Evolutionary conservation across 2,888 invertebrate genomes (phyloP).

Genomic region (Bellardia bayeri): DNA sequence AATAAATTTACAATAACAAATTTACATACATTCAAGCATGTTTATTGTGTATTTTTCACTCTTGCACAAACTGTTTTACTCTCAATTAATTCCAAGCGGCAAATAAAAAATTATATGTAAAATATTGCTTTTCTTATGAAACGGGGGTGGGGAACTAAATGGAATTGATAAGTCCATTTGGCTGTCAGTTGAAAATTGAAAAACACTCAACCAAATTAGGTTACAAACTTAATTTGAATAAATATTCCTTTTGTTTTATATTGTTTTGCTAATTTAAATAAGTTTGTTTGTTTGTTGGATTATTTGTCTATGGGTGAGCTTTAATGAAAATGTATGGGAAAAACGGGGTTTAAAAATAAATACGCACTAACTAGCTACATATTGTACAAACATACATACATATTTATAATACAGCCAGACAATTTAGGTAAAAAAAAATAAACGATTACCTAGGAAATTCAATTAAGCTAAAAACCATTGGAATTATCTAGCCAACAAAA

Average conservation of each 20-base stretch:
- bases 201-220: slow-evolving; percentile 58
- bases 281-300: background rate
- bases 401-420: background rate
- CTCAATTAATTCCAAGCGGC: slow-evolving; percentile 20
- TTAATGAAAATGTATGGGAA: slow-evolving; percentile 24
- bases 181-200: slow-evolving; percentile 12
- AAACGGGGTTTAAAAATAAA: background rate
- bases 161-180: slow-evolving; percentile 20
- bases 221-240: slow-evolving; percentile 60
- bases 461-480: slow-evolving; percentile 55
- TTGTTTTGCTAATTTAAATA: slow-evolving; percentile 26
- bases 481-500: slow-evolving; percentile 32
- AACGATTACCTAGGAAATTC: slow-evolving; percentile 20
- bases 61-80: background rate
- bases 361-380: background rate
- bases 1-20: slow-evolving; percentile 39
- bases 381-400: background rate
- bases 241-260: slow-evolving; percentile 2
- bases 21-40: background rate
- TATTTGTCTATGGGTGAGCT: background rate
- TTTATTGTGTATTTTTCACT: background rate
- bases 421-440: slow-evolving; percentile 7
- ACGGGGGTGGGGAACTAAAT: slow-evolving; percentile 22
- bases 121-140: slow-evolving; percentile 5
- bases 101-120: background rate